Percentiles rank a stretch among this genome's conserved stretches.
phyloP scores from a whole-genome alignment of 2,113 vertebrate genomes.

The Nothobranchius furzeri region DNA sequence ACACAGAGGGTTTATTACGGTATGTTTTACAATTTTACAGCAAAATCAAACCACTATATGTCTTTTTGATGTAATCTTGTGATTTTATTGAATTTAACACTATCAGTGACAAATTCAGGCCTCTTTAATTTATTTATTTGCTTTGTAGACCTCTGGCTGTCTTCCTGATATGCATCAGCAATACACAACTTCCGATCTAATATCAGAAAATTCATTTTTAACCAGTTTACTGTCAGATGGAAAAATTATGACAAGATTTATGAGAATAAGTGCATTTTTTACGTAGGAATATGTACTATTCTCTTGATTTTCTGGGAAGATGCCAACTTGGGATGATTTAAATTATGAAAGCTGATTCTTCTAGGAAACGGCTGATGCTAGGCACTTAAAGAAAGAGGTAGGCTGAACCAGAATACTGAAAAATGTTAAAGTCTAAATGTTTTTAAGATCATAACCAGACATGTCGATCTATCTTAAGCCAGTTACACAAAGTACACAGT shows the following conservation, averaged over 20 bases:
- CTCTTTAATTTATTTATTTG: slow-evolving; percentile 33
- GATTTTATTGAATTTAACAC: slow-evolving; percentile 65
- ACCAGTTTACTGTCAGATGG: slow-evolving; percentile 1
- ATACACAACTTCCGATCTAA: slow-evolving; percentile 18
- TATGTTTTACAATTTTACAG: neutral
- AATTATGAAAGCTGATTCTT: slow-evolving; percentile 27
- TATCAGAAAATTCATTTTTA: slow-evolving; percentile 16
- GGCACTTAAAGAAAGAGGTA: slow-evolving; percentile 79
- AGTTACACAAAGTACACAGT: slow-evolving; percentile 25
- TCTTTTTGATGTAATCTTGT: slow-evolving; percentile 40
- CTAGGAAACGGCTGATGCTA: slow-evolving; percentile 44
- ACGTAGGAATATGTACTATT: neutral
- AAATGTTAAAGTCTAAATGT: slow-evolving; percentile 32
- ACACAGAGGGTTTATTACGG: too few relatives aligned
- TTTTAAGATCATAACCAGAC: slow-evolving; percentile 23
- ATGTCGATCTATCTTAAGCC: slow-evolving; percentile 13
- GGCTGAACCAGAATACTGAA: slow-evolving; percentile 54
- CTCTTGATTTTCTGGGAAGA: slow-evolving; percentile 22
- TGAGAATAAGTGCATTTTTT: slow-evolving; percentile 6
- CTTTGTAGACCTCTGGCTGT: slow-evolving; percentile 49
- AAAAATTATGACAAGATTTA: slow-evolving; percentile 17
- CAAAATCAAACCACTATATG: slow-evolving; percentile 6
- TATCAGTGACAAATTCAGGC: slow-evolving; percentile 63
- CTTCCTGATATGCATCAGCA: slow-evolving; percentile 64
- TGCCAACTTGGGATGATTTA: slow-evolving; percentile 29